These are phyloP conservation scores for Sicus ferrugineus DNA, from an alignment of 2,888 invertebrate genomes.

Conservation along the genomic window DNA sequence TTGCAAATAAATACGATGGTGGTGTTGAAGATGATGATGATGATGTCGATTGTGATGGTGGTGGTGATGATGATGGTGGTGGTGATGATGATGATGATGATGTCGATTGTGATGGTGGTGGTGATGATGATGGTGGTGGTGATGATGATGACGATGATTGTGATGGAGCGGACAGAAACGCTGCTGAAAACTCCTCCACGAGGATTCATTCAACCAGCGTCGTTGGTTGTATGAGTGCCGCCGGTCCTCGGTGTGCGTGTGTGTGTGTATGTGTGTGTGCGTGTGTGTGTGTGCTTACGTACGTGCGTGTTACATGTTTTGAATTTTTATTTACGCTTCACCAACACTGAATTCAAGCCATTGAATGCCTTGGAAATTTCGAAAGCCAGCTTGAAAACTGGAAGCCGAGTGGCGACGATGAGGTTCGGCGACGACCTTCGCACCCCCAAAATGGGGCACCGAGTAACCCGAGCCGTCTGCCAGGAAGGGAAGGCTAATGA, in stretches of 20 bases:
- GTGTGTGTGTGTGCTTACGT: background rate
- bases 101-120: background rate
- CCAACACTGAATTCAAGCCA: background rate
- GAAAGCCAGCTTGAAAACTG: background rate
- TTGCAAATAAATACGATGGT: background rate
- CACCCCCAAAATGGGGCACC: too few relatives aligned
- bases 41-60: too few relatives aligned
- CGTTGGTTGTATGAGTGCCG: too few relatives aligned
- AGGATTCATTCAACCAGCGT: too few relatives aligned
- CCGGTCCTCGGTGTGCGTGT: too few relatives aligned
- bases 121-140: background rate
- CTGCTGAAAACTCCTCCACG: too few relatives aligned
- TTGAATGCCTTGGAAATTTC: background rate
- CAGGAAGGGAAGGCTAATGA: too few relatives aligned
- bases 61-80: too few relatives aligned
- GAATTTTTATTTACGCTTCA: background rate
- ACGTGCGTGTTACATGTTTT: background rate
- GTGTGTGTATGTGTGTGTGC: too few relatives aligned
- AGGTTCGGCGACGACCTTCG: background rate
- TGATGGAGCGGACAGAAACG: too few relatives aligned
- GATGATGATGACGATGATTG: background rate
- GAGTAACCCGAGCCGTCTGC: too few relatives aligned
- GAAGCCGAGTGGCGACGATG: background rate
- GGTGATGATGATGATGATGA: background rate
- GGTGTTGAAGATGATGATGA: too few relatives aligned